A percentile compares a stretch with the other conserved stretches of the same genome.
Conservation (phyloP, 2,797 vertebrate species). For the Propithecus deckenii region DNA sequence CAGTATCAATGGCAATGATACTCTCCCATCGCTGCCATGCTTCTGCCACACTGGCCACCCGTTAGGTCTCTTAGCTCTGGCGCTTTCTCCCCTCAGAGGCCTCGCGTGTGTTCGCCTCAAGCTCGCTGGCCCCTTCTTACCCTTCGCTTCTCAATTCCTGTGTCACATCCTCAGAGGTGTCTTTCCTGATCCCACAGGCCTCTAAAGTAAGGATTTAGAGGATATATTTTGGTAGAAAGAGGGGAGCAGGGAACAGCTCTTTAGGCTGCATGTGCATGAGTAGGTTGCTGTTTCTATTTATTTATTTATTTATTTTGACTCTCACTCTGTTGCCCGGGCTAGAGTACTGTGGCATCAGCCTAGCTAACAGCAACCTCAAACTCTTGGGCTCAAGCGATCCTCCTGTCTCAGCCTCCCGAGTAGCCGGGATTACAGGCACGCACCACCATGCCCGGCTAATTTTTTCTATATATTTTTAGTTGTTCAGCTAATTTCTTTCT, state of each 20-base stretch:
- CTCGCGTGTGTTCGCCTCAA: not conserved
- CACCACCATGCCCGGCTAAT: too few relatives aligned
- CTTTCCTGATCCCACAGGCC: not conserved
- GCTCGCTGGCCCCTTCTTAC: not conserved
- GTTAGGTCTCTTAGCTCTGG: not conserved
- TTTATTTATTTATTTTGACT: not conserved
- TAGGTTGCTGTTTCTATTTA: not conserved
- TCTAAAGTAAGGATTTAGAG: not conserved
- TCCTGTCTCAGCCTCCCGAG: too few relatives aligned
- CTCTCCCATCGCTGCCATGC: not conserved
- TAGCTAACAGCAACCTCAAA: too few relatives aligned
- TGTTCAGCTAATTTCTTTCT: too few relatives aligned
- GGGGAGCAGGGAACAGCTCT: not conserved
- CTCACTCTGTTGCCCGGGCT: too few relatives aligned
- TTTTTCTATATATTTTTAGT: too few relatives aligned
- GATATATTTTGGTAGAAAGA: not conserved
- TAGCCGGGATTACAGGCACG: too few relatives aligned
- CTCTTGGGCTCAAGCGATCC: too few relatives aligned
- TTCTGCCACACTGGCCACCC: not conserved
- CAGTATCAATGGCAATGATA: too few relatives aligned
- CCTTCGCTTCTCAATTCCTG: not conserved
- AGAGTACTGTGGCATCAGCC: too few relatives aligned
- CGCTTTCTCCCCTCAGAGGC: not conserved
- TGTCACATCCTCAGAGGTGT: not conserved
- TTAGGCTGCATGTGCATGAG: not conserved